Conservation (phyloP, 2,888 invertebrate genomes). For the Ochlodes sylvanus region DNA sequence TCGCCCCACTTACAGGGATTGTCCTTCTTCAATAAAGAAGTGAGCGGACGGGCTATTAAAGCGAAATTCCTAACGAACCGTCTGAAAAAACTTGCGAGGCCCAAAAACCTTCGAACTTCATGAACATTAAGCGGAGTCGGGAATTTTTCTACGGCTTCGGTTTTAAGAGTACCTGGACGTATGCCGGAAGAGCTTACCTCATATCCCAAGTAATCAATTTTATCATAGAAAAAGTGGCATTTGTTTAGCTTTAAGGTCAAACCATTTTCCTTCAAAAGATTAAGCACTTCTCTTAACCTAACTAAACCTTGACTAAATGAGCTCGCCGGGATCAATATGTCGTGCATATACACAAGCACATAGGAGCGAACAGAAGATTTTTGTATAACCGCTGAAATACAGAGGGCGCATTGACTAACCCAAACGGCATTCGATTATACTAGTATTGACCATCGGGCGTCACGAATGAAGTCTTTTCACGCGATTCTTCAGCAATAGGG, state of each 20-base stretch:
- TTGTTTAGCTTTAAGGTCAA: conserved; percentile 15
- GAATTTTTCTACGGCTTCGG: conserved; percentile 6
- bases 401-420: conserved; percentile 55
- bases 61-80: background rate
- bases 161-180: background rate
- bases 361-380: background rate
- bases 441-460: too few relatives aligned
- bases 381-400: conserved; percentile 44
- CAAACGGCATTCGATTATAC: conserved; percentile 59
- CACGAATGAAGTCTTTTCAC: too few relatives aligned
- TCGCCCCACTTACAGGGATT: background rate
- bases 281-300: background rate
- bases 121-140: background rate
- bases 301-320: background rate
- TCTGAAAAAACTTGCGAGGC: background rate
- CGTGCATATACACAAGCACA: conserved; percentile 39
- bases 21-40: background rate
- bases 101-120: background rate
- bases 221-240: conserved; percentile 3
- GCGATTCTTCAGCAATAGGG: too few relatives aligned
- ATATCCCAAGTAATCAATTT: conserved; percentile 18
- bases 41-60: background rate
- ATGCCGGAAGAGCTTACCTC: background rate
- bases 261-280: background rate
- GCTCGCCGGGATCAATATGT: conserved; percentile 30